Percentiles rank a stretch among this genome's conserved stretches.
phyloP scores from a whole-genome alignment of 2,888 invertebrate genomes.

The Plebejus melissa region DNA sequence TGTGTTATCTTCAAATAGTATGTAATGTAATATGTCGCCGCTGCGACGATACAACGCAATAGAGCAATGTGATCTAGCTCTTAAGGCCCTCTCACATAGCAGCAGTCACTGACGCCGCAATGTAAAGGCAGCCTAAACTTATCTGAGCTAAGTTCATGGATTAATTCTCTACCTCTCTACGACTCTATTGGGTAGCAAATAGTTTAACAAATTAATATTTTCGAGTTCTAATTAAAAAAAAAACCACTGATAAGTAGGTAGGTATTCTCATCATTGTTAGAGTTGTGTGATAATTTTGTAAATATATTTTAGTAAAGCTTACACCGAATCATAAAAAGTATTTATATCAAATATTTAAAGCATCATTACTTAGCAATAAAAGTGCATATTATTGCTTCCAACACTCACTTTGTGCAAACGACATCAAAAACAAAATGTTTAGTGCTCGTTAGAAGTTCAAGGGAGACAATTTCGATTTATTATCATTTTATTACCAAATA shows the following conservation, averaged over 20 bases:
- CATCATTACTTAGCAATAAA: constrained; percentile 2
- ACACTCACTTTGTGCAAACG: constrained; percentile 19
- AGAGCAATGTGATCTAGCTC: not conserved
- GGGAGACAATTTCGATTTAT: not conserved
- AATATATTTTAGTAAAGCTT: constrained; percentile 11
- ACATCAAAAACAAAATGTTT: not conserved
- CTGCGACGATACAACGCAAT: not conserved
- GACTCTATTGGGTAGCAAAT: not conserved
- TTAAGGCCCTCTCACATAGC: not conserved
- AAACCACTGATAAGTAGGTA: not conserved
- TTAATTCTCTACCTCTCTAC: not conserved
- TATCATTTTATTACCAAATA: constrained; percentile 20
- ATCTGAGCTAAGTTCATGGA: not conserved
- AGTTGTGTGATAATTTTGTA: not conserved
- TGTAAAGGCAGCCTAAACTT: not conserved
- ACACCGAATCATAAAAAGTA: constrained; percentile 11
- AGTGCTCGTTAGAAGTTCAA: not conserved
- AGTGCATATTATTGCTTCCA: not conserved
- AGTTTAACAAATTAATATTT: not conserved
- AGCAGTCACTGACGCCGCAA: not conserved
- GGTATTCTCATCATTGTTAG: not conserved
- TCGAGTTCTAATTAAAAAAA: not conserved
- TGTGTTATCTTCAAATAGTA: too few species aligned
- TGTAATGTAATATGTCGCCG: too few species aligned
- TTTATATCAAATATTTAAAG: constrained; percentile 3